Conservation (phyloP, 2,797 vertebrate genomes). For the Iguana delicatissima region DNA sequence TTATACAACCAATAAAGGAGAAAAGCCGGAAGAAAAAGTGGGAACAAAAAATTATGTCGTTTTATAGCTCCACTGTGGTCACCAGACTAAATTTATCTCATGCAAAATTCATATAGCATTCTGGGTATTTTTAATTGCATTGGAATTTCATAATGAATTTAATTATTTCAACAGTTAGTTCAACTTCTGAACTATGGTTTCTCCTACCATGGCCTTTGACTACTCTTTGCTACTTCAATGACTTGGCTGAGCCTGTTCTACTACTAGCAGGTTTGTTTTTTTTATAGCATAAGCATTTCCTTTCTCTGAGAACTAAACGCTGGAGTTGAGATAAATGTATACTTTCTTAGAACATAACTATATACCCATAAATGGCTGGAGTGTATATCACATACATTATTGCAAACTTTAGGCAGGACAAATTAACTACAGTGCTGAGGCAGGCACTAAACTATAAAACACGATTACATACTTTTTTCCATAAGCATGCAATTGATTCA, state of each 20-base stretch:
- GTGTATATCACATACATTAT: slow-evolving; percentile 36
- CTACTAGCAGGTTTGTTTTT: slow-evolving; percentile 17
- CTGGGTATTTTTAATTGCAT: slow-evolving; percentile 9
- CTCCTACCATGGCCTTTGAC: background rate
- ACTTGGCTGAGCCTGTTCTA: background rate
- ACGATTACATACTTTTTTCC: slow-evolving; percentile 60
- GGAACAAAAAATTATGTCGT: background rate
- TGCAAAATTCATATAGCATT: background rate
- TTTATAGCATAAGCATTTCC: slow-evolving; percentile 19
- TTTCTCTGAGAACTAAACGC: slow-evolving; percentile 30
- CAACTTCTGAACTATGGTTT: background rate
- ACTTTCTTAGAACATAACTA: slow-evolving; percentile 41
- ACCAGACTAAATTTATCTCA: too few relatives aligned
- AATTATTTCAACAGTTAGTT: background rate
- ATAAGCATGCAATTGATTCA: slow-evolving; percentile 61
- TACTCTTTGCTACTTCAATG: background rate
- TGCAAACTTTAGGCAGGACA: slow-evolving; percentile 38
- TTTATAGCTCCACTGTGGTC: background rate
- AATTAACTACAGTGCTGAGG: slow-evolving; percentile 51
- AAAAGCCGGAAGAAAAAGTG: background rate
- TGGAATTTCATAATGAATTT: slow-evolving; percentile 15
- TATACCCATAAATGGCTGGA: slow-evolving; percentile 45
- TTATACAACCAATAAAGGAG: background rate
- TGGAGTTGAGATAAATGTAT: background rate
- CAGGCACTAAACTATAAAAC: slow-evolving; percentile 35